These are phyloP conservation scores for Diogma glabrata DNA, from an alignment of 2,888 invertebrate genomes.

Conservation along the genomic window DNA sequence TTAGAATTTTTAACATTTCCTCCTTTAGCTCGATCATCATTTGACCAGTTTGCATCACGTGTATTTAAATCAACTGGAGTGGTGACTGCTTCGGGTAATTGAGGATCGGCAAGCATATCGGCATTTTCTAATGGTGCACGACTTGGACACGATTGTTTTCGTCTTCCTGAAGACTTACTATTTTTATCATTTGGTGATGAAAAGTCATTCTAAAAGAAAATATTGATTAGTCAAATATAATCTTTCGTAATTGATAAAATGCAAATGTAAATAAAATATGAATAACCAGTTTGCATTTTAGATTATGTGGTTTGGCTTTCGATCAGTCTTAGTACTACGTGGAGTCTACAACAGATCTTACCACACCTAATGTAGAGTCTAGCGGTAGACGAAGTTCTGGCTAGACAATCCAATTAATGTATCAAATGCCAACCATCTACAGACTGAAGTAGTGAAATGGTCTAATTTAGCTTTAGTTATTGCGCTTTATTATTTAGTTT, in stretches of 20 bases:
- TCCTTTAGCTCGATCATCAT: constrained; percentile 6
- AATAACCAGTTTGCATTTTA: too few species aligned
- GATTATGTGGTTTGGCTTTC: too few species aligned
- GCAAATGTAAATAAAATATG: too few species aligned
- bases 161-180: constrained; percentile 41
- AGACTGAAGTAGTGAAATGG: too few species aligned
- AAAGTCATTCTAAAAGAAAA: constrained; percentile 22
- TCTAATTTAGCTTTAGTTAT: too few species aligned
- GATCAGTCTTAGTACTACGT: too few species aligned
- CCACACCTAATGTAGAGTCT: too few species aligned
- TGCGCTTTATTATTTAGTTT: too few species aligned
- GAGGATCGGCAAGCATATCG: constrained; percentile 11
- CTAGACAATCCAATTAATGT: too few species aligned
- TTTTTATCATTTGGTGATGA: constrained; percentile 20
- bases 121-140: constrained; percentile 38
- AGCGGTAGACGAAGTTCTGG: too few species aligned
- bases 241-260: background rate
- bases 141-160: constrained; percentile 73
- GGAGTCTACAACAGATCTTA: too few species aligned
- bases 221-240: background rate
- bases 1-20: constrained; percentile 13
- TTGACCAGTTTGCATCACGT: constrained; percentile 18
- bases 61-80: constrained; percentile 16
- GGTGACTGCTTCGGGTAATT: constrained; percentile 19
- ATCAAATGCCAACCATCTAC: too few species aligned